Evolutionary conservation across 2,888 invertebrate species (phyloP).

Genomic region (Neoascia interrupta): DNA sequence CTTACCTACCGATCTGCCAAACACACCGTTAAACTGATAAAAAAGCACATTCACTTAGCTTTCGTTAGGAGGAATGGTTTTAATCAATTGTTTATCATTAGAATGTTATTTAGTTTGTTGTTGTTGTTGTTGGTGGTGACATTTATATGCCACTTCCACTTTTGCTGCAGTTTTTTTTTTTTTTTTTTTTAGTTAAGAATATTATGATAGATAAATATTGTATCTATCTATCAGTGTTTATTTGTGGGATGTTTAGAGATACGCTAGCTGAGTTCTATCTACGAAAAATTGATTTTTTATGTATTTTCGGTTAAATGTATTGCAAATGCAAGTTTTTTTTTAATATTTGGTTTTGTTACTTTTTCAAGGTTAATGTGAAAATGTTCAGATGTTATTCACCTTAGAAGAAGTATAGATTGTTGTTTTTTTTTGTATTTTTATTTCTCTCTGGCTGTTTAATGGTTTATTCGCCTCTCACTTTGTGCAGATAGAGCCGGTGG

Average conservation of each 20-base stretch:
- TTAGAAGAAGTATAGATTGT: conserved; percentile 38
- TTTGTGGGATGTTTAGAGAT: neutral
- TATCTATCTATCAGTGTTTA: conserved; percentile 22
- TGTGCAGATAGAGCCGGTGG: neutral
- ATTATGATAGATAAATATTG: conserved; percentile 5
- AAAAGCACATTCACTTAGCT: conserved; percentile 26
- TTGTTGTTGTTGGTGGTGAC: conserved; percentile 27
- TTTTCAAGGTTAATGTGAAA: conserved; percentile 65
- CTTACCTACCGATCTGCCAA: neutral
- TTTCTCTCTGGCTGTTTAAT: conserved; percentile 41
- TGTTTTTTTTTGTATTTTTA: conserved; percentile 18
- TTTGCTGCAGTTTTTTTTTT: conserved; percentile 3
- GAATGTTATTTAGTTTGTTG: conserved; percentile 24
- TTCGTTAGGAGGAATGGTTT: conserved; percentile 32
- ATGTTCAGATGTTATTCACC: conserved; percentile 67
- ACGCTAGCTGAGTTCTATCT: conserved; percentile 8
- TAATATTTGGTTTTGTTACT: conserved; percentile 39
- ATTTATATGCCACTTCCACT: conserved; percentile 19
- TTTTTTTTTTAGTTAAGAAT: neutral
- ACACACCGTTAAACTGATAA: conserved; percentile 40
- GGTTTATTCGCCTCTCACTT: neutral
- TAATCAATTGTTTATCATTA: conserved; percentile 55
- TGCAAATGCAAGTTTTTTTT: conserved; percentile 56
- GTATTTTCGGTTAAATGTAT: conserved; percentile 43
- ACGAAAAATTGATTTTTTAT: conserved; percentile 37